Percentiles rank a stretch among this genome's conserved stretches.
phyloP scores from a whole-genome alignment of 1,140 invertebrate genomes.

The Brachionus sp. region DNA sequence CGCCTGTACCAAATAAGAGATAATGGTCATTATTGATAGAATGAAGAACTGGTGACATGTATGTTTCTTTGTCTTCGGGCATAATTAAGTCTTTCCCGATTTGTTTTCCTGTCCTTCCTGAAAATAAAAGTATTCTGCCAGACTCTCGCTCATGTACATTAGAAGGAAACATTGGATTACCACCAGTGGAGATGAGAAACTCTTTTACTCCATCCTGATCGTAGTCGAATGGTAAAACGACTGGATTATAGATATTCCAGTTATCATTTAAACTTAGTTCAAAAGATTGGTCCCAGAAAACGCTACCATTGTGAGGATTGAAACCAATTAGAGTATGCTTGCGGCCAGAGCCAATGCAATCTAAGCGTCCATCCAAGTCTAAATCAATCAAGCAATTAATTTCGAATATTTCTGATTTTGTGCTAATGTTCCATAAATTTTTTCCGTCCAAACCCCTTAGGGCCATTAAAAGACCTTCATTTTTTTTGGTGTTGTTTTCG shows the following conservation, averaged over 20 bases:
- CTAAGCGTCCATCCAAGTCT: constrained; percentile 51
- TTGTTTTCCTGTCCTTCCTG: constrained; percentile 52
- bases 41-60: constrained; percentile 54
- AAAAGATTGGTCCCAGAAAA: neutral
- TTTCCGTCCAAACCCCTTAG: constrained; percentile 53
- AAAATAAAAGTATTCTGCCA: constrained; percentile 53
- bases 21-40: constrained; percentile 47
- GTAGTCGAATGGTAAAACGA: constrained; percentile 50
- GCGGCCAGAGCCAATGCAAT: constrained; percentile 54
- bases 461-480: constrained; percentile 45
- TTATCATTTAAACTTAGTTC: neutral
- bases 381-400: constrained; percentile 54
- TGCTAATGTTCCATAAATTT: constrained; percentile 50
- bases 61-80: constrained; percentile 53
- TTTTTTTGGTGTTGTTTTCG: neutral
- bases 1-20: constrained; percentile 54
- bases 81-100: constrained; percentile 51
- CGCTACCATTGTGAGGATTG: constrained; percentile 50
- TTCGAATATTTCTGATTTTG: constrained; percentile 49
- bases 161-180: constrained; percentile 49
- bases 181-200: constrained; percentile 53
- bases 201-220: constrained; percentile 53
- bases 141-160: constrained; percentile 49
- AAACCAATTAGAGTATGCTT: constrained; percentile 51
- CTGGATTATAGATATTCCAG: constrained; percentile 52